Base-by-base conservation (phyloP, 2,797 vertebrate genomes). In the Macropodus opercularis region DNA sequence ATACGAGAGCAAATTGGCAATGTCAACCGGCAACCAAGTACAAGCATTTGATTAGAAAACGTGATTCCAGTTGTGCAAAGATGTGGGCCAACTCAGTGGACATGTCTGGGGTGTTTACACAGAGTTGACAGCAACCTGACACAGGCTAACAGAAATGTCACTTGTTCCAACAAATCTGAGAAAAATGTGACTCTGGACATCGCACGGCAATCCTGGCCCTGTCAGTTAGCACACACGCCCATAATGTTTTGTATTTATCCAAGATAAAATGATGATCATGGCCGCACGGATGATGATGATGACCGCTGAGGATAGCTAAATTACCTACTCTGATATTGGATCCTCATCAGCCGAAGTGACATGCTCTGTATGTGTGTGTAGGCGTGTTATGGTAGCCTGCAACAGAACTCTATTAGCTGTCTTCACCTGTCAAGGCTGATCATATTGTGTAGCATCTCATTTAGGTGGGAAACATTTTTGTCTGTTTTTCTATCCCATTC, bases 261-360 rank as follows among this genome's bases (percentile, higher is more conserved):
- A 70, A 84, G 85, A 85, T 86, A 74, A 81, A 80, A 78, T 36
- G 59, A 77, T 34, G 72, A 72, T 63, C 80, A 70, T 46, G 79
- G 61, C 42, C 6, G 34, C 60, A 15, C 23, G 55, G 65, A 51
- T 32, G 72, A 65, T 72, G 70, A 85, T 72, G 70, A 85, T 79
- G 78, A 53, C 68, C 47, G 31, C 68, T 76, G 75, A 84, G 63
- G 74, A 85, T 77, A 62, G 80, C 80, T 80, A 87, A 91, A 92
- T 90, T 87, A 89, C 72, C 79, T 79, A 61, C 81, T 86, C 77
- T 72, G 86, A 89, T 87, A 88, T 80, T 78, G 84, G 77, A 80
- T 85, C 82, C 69, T 80, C 79, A 86, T 90, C 87, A 89, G 80
- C 60, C 23, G 56, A 64, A 67, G 69, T 86, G 88, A 82, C 79